Conservation (phyloP, 2,113 vertebrate species). For the Steatornis caripensis region DNA sequence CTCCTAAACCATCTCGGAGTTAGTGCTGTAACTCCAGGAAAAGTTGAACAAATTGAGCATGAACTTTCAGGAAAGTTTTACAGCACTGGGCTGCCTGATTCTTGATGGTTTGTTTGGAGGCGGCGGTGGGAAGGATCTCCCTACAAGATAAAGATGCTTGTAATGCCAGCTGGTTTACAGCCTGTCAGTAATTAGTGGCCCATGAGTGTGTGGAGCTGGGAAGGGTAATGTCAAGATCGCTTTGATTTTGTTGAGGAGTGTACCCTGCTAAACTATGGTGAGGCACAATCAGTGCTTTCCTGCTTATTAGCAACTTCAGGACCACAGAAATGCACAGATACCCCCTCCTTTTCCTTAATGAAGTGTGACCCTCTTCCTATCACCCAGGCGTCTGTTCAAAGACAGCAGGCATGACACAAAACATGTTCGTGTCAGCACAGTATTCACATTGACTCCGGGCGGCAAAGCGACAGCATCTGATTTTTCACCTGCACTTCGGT, state of each 20-base stretch:
- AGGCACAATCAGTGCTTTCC: background rate
- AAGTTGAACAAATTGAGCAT: background rate
- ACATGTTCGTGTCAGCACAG: background rate
- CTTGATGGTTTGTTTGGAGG: background rate
- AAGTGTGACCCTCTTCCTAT: background rate
- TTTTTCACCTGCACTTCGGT: background rate
- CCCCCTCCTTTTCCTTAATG: background rate
- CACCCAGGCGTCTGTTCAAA: background rate
- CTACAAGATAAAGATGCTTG: background rate
- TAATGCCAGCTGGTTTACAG: background rate
- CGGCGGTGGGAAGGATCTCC: background rate
- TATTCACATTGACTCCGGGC: background rate
- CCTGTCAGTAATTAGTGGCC: background rate
- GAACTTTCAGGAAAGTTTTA: background rate
- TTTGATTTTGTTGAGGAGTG: background rate
- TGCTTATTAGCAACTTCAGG: background rate
- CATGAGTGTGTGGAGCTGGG: background rate
- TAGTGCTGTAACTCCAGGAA: background rate
- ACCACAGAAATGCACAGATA: background rate
- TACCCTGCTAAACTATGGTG: background rate
- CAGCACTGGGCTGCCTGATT: background rate
- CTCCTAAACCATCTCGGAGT: background rate
- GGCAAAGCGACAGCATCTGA: rapidly evolving
- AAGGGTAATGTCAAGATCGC: background rate
- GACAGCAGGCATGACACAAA: background rate